Conservation (phyloP, 2,888 invertebrate species). For the Aporophyla lueneburgensis region DNA sequence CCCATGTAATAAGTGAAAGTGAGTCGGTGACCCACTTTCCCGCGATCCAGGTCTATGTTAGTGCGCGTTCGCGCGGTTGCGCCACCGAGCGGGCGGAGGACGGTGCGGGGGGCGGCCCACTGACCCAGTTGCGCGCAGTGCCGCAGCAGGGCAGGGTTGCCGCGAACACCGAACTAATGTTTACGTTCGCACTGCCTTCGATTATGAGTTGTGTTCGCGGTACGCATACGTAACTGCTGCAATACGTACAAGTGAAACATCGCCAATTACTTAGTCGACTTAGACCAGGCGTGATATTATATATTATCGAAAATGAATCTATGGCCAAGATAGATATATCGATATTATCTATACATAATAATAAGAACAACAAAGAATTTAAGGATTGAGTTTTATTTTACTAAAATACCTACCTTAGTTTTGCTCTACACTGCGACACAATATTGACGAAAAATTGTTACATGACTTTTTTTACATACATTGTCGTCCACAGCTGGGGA, state of each 20-base stretch:
- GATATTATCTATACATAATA: neutral
- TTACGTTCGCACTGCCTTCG: slow-evolving; percentile 86
- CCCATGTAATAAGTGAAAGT: slow-evolving; percentile 97
- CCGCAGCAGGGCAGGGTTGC: slow-evolving; percentile 92
- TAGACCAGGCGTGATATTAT: slow-evolving; percentile 15
- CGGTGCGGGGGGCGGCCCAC: slow-evolving; percentile 93
- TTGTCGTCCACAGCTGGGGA: neutral
- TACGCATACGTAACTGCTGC: slow-evolving; percentile 66
- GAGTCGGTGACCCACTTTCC: slow-evolving; percentile 97
- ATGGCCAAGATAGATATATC: neutral
- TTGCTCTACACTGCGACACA: neutral
- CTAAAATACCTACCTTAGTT: neutral
- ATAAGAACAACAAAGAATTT: neutral
- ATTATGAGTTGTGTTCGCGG: slow-evolving; percentile 71
- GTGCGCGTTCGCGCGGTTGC: slow-evolving; percentile 91
- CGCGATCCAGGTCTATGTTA: slow-evolving; percentile 98
- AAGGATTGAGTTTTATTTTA: neutral
- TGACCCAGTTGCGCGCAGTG: slow-evolving; percentile 95
- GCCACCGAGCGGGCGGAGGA: slow-evolving; percentile 90
- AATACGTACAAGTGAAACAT: slow-evolving; percentile 49
- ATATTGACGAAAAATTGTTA: neutral
- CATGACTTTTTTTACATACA: neutral
- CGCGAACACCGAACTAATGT: slow-evolving; percentile 86
- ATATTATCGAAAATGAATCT: slow-evolving; percentile 2
- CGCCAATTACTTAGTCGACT: slow-evolving; percentile 34